phyloP scores from a whole-genome alignment of 2,888 invertebrate genomes.

The Amiota communis region DNA sequence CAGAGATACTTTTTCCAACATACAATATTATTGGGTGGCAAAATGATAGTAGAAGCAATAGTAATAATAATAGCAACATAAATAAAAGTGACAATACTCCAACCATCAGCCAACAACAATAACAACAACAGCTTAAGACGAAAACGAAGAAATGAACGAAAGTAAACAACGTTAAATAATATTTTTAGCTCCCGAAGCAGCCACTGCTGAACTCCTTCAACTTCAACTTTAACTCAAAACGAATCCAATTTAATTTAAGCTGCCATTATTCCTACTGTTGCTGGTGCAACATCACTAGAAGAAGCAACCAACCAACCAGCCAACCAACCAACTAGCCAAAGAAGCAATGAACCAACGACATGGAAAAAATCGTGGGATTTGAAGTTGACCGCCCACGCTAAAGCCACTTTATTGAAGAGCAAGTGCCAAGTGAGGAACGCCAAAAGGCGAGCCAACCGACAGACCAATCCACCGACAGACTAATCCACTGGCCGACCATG shows the following conservation, averaged over 20 bases:
- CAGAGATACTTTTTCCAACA: constrained; percentile 39
- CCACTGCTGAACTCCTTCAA: constrained; percentile 45
- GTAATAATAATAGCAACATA: constrained; percentile 46
- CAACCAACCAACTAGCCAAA: background rate
- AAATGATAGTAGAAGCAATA: constrained; percentile 33
- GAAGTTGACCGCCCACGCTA: constrained; percentile 52
- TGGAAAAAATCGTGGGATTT: constrained; percentile 29
- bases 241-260: constrained; percentile 18
- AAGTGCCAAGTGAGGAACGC: too few species aligned
- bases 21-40: too few species aligned
- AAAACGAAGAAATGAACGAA: constrained; percentile 46
- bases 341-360: too few species aligned
- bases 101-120: too few species aligned
- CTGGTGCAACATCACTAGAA: too few species aligned
- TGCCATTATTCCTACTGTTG: background rate
- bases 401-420: background rate
- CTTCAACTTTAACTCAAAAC: background rate
- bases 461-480: too few species aligned
- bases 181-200: constrained; percentile 27
- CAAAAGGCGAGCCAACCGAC: background rate
- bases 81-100: constrained; percentile 9
- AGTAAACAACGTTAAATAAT: constrained; percentile 58
- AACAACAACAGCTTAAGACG: background rate
- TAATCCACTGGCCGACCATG: too few species aligned
- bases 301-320: too few species aligned